A percentile compares a stretch with the other conserved stretches of the same genome.
These are phyloP conservation scores for Columbina picui DNA, from an alignment of 2,113 vertebrate genomes.

Conservation along the genomic window DNA sequence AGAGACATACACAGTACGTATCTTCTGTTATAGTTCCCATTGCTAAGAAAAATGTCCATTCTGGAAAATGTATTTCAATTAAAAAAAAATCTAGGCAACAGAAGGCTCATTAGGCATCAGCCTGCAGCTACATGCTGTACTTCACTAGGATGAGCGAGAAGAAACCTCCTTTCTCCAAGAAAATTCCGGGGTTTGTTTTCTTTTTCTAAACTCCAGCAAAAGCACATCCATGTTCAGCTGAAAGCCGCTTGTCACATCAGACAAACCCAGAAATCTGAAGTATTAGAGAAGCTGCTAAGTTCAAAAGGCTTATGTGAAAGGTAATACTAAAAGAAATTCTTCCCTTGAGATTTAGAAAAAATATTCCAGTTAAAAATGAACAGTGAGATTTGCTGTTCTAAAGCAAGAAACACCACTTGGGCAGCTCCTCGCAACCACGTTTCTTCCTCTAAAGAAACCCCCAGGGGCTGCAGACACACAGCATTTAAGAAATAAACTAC, in stretches of 20 bases:
- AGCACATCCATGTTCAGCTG: neutral
- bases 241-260: neutral
- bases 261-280: neutral
- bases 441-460: neutral
- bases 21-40: neutral
- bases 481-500: neutral
- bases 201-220: neutral
- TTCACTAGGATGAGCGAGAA: neutral
- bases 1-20: accelerated
- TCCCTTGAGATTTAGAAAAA: neutral
- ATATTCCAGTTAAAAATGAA: neutral
- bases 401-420: neutral
- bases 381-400: neutral
- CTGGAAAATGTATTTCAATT: neutral
- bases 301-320: neutral
- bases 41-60: neutral
- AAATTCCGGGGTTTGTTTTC: neutral
- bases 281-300: neutral
- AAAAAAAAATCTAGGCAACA: neutral
- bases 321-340: neutral
- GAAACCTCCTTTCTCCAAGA: neutral
- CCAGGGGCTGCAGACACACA: neutral
- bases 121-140: neutral
- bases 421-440: neutral
- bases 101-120: neutral